phyloP scores from a whole-genome alignment of 2,797 vertebrate species.

The Falco concolor region DNA sequence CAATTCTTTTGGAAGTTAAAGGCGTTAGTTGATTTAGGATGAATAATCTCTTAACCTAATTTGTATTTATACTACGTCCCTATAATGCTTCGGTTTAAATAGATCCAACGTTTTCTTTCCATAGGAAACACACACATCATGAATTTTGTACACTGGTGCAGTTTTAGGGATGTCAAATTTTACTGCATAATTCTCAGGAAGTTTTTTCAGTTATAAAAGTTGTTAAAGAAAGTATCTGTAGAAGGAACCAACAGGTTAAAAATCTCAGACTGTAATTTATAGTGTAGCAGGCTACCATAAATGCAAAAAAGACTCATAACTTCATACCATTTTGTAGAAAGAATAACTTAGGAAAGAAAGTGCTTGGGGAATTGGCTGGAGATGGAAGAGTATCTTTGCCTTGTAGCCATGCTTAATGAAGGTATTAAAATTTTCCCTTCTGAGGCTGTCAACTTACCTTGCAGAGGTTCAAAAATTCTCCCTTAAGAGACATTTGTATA shows the following conservation, averaged over 20 bases:
- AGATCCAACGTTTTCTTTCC: background rate
- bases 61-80: background rate
- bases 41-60: background rate
- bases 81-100: background rate
- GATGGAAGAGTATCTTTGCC: constrained; percentile 60
- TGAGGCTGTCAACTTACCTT: background rate
- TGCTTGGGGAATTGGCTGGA: constrained; percentile 39
- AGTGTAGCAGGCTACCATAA: background rate
- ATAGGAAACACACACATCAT: background rate
- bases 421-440: constrained; percentile 3
- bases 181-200: background rate
- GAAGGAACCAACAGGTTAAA: background rate
- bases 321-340: background rate
- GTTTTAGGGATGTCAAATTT: background rate
- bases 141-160: background rate
- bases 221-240: background rate
- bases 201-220: background rate
- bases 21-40: background rate
- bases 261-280: background rate
- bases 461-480: background rate
- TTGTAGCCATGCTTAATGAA: constrained; percentile 42
- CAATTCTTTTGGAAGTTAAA: background rate
- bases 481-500: background rate
- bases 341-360: constrained; percentile 27
- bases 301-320: background rate